These are phyloP conservation scores for Watsonalla binaria DNA, from an alignment of 2,888 invertebrate genomes.

Conservation along the genomic window DNA sequence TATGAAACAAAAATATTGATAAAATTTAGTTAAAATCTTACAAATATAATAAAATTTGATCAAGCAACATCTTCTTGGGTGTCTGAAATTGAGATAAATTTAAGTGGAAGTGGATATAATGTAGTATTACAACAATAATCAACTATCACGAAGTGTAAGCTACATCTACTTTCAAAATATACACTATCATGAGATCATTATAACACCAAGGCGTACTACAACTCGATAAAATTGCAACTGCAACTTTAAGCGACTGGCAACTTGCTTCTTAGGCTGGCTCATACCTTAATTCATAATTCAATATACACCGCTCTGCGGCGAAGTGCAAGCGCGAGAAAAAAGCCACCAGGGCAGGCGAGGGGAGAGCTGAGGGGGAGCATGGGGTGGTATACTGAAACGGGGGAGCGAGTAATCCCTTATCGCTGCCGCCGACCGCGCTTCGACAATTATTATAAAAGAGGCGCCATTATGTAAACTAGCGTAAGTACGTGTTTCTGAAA, in stretches of 20 bases:
- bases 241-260: constrained; percentile 9
- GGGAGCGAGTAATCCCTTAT: constrained; percentile 60
- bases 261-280: constrained; percentile 28
- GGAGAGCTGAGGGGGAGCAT: constrained; percentile 15
- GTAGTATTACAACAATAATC: too few species aligned
- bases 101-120: too few species aligned
- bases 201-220: too few species aligned
- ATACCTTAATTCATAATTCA: constrained; percentile 72
- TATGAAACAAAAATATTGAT: too few species aligned
- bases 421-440: constrained; percentile 63
- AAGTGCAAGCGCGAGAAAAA: constrained; percentile 69
- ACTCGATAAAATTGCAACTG: constrained; percentile 1
- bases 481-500: constrained; percentile 20
- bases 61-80: too few species aligned
- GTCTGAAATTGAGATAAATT: too few species aligned
- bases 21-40: too few species aligned
- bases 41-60: too few species aligned
- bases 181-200: too few species aligned
- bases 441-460: constrained; percentile 67
- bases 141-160: too few species aligned
- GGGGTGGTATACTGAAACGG: constrained; percentile 12
- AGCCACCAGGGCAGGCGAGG: constrained; percentile 43
- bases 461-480: constrained; percentile 45
- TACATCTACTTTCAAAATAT: too few species aligned
- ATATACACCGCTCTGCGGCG: constrained; percentile 56